These are phyloP conservation scores for Apaloderma vittatum DNA, from an alignment of 2,113 vertebrate genomes.

Conservation along the genomic window DNA sequence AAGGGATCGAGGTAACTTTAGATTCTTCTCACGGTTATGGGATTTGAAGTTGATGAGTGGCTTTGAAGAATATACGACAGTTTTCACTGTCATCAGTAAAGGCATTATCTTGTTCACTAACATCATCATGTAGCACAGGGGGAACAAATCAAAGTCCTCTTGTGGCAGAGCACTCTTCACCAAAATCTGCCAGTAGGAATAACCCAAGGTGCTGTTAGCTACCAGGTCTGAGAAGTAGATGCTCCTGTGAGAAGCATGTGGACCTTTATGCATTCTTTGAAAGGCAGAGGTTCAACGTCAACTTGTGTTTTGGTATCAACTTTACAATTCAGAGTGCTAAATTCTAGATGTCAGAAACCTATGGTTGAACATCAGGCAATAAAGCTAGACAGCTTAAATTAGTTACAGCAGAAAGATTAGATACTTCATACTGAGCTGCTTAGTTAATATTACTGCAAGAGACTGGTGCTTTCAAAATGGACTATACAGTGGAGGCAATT, in stretches of 20 bases:
- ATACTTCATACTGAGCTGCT: neutral
- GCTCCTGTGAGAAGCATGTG: neutral
- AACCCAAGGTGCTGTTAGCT: neutral
- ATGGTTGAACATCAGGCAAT: neutral
- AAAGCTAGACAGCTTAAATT: neutral
- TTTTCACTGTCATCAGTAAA: neutral
- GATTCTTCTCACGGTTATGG: neutral
- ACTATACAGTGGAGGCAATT: neutral
- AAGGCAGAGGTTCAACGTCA: neutral
- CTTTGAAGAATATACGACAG: neutral
- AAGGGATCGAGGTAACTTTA: neutral
- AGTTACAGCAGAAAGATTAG: neutral
- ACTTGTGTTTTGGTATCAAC: neutral
- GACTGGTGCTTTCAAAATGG: neutral
- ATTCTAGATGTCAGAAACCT: neutral
- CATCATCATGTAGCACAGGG: neutral
- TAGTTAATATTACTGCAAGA: neutral
- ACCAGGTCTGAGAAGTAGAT: neutral
- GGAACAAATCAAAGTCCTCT: neutral
- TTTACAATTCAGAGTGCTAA: neutral
- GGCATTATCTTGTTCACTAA: neutral
- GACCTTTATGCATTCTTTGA: neutral
- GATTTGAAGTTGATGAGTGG: accelerated
- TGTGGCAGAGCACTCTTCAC: neutral
- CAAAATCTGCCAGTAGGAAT: neutral